Conservation (phyloP, 2,113 vertebrate genomes). For the Thinocorus orbignyianus region DNA sequence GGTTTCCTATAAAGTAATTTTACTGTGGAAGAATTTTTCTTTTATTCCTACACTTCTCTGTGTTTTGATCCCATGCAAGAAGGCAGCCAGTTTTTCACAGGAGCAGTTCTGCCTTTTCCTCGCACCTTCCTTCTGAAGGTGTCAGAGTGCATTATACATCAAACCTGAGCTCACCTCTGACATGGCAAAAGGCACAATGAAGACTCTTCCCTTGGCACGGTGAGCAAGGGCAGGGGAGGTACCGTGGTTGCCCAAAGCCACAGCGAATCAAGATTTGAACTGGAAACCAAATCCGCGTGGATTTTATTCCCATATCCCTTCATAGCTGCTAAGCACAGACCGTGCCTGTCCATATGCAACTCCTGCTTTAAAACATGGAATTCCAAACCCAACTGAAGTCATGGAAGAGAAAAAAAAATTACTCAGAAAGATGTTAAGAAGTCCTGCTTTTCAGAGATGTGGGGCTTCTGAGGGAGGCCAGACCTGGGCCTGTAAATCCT, state of each 20-base stretch:
- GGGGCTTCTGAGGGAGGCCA: background rate
- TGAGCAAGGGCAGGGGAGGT: background rate
- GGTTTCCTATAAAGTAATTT: slow-evolving; percentile 6
- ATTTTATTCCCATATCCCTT: background rate
- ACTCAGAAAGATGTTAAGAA: background rate
- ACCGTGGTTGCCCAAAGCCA: background rate
- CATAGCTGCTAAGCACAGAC: background rate
- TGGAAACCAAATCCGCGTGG: background rate
- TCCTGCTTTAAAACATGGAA: background rate
- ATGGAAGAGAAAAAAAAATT: background rate
- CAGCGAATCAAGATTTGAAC: background rate
- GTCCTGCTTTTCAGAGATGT: background rate
- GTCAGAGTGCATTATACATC: background rate
- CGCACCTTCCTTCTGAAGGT: background rate
- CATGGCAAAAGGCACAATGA: rapidly evolving
- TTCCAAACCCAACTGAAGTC: background rate
- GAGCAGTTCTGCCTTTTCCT: background rate
- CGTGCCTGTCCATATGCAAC: background rate
- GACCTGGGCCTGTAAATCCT: background rate
- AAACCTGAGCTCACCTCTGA: background rate
- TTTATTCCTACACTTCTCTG: background rate
- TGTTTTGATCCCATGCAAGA: slow-evolving; percentile 10
- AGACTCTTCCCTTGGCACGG: background rate
- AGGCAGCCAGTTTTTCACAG: background rate
- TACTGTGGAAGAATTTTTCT: background rate